Evolutionary conservation across 2,113 vertebrate species (phyloP).

Genomic region (Psammodynastes pulverulentus): DNA sequence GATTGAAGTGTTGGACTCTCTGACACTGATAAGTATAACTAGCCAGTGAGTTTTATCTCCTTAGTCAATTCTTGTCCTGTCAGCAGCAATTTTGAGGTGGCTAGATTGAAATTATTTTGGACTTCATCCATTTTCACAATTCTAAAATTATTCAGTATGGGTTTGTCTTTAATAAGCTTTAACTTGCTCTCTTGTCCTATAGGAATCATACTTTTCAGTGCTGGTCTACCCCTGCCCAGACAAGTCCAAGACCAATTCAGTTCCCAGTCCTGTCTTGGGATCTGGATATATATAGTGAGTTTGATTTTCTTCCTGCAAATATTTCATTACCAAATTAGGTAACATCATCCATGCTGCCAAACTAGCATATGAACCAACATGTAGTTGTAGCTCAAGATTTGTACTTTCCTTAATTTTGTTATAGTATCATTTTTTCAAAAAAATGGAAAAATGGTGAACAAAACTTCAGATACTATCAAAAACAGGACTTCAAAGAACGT

Average conservation of each 20-base stretch:
- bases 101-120: neutral
- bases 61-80: neutral
- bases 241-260: neutral
- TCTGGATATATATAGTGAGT: neutral
- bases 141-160: neutral
- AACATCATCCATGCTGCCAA: neutral
- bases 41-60: neutral
- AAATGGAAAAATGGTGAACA: neutral
- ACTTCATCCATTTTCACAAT: neutral
- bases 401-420: neutral
- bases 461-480: neutral
- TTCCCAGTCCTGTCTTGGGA: neutral
- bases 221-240: neutral
- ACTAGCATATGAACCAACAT: neutral
- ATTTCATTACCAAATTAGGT: neutral
- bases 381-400: neutral
- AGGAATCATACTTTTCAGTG: neutral
- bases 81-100: neutral
- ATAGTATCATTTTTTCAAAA: neutral
- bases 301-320: neutral
- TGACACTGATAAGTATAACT: neutral
- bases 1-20: neutral
- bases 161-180: neutral
- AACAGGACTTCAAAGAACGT: neutral
- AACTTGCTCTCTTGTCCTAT: neutral